Evolutionary conservation across 2,888 invertebrate genomes (phyloP).

Genomic region (Ephialtes manifestator): DNA sequence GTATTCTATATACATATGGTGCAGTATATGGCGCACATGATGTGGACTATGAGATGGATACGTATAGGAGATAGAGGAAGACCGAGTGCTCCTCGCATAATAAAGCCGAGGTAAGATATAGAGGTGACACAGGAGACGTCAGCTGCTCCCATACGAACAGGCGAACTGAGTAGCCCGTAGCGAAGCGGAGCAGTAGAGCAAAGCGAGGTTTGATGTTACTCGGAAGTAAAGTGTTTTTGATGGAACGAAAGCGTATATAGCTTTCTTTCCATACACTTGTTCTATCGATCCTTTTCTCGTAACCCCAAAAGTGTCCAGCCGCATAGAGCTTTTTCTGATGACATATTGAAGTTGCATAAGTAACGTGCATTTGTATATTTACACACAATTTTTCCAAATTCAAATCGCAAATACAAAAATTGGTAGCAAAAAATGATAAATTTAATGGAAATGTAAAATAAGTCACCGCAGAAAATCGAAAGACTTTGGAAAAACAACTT

Average conservation of each 20-base stretch:
- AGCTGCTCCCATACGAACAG: slow-evolving; percentile 62
- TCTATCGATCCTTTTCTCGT: not conserved
- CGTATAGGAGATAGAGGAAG: slow-evolving; percentile 47
- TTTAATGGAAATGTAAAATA: too few species aligned
- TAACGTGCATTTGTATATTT: not conserved
- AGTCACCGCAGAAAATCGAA: too few species aligned
- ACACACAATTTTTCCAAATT: not conserved
- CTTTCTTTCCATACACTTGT: slow-evolving; percentile 38
- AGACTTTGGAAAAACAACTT: too few species aligned
- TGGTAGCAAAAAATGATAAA: too few species aligned
- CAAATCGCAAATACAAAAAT: not conserved
- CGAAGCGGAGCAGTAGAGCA: slow-evolving; percentile 45
- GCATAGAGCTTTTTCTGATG: not conserved
- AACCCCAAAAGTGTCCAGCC: slow-evolving; percentile 9
- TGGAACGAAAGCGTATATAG: slow-evolving; percentile 38
- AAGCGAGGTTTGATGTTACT: slow-evolving; percentile 55
- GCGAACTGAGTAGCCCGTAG: slow-evolving; percentile 8
- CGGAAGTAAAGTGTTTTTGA: slow-evolving; percentile 63
- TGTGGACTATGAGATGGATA: not conserved
- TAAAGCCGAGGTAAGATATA: slow-evolving; percentile 65
- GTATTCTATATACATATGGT: not conserved
- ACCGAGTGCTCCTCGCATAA: slow-evolving; percentile 68
- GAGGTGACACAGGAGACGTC: slow-evolving; percentile 64
- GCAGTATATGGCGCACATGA: not conserved
- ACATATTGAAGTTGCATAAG: not conserved